Evolutionary conservation across 2,113 vertebrate species (phyloP).

Genomic region (Sclerurus mexicanus): DNA sequence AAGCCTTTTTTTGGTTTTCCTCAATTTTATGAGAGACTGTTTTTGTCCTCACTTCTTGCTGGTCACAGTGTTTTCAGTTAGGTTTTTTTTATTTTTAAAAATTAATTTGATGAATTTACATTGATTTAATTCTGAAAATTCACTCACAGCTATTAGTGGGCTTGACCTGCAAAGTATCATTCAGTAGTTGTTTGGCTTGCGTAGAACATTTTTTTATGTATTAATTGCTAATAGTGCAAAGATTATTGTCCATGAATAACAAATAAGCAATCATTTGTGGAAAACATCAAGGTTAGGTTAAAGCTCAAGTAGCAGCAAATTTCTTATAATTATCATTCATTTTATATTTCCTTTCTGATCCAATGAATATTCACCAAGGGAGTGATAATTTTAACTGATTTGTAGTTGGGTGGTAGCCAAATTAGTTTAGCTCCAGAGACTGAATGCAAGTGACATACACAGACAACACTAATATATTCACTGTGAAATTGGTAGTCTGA

Average conservation of each 20-base stretch:
- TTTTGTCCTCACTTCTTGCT: not conserved
- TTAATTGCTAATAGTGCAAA: not conserved
- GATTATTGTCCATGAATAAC: not conserved
- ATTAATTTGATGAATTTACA: not conserved
- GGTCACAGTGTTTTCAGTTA: not conserved
- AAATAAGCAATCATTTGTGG: not conserved
- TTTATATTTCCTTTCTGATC: constrained; percentile 54
- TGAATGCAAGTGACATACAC: constrained; percentile 56
- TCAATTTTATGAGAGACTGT: not conserved
- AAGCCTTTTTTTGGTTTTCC: not conserved
- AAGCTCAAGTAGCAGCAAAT: constrained; percentile 43
- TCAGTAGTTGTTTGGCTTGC: not conserved
- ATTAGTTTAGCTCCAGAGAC: constrained; percentile 55
- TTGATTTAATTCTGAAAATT: not conserved
- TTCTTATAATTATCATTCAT: constrained; percentile 44
- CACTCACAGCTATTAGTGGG: not conserved
- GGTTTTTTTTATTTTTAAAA: not conserved
- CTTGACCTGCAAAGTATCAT: not conserved
- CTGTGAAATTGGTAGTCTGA: constrained; percentile 33
- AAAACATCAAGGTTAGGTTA: constrained; percentile 34
- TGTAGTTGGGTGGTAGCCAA: constrained; percentile 59
- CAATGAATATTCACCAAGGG: constrained; percentile 70
- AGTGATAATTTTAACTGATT: constrained; percentile 65
- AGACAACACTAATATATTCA: constrained; percentile 55
- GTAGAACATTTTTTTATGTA: not conserved